Evolutionary conservation across 2,797 vertebrate species (phyloP).

Genomic region (Ctenochaetus hawaiiensis): DNA sequence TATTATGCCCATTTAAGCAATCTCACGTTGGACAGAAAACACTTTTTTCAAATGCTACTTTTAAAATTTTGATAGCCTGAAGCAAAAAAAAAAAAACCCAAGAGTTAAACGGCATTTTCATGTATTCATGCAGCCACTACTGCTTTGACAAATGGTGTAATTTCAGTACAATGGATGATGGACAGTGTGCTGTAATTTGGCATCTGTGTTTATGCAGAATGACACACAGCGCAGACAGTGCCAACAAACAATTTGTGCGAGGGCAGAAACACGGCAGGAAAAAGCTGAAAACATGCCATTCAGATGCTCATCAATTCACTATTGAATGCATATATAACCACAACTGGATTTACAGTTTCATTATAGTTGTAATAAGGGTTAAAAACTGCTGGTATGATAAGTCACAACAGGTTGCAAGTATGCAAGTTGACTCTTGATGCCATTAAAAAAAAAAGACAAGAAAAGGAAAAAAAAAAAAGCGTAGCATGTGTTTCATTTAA

Average conservation of each 20-base stretch:
- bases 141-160: constrained; percentile 36
- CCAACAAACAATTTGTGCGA: constrained; percentile 41
- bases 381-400: not conserved
- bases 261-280: constrained; percentile 30
- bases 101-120: constrained; percentile 48
- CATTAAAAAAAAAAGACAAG: not conserved
- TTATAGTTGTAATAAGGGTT: not conserved
- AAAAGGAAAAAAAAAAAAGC: not conserved
- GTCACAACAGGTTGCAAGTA: not conserved
- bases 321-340: constrained; percentile 28
- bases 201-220: constrained; percentile 56
- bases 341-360: constrained; percentile 45
- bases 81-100: constrained; percentile 47
- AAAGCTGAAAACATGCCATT: constrained; percentile 24
- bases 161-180: constrained; percentile 60
- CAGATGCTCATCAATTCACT: constrained; percentile 19
- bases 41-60: constrained; percentile 59
- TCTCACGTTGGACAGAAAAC: constrained; percentile 46
- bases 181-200: constrained; percentile 58
- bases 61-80: constrained; percentile 47
- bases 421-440: constrained; percentile 8
- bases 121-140: constrained; percentile 36
- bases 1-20: constrained; percentile 67
- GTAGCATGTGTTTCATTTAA: constrained; percentile 18
- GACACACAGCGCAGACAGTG: constrained; percentile 39